Conservation (phyloP, 1,140 invertebrate genomes). For the Panagrolaimus sp. region DNA sequence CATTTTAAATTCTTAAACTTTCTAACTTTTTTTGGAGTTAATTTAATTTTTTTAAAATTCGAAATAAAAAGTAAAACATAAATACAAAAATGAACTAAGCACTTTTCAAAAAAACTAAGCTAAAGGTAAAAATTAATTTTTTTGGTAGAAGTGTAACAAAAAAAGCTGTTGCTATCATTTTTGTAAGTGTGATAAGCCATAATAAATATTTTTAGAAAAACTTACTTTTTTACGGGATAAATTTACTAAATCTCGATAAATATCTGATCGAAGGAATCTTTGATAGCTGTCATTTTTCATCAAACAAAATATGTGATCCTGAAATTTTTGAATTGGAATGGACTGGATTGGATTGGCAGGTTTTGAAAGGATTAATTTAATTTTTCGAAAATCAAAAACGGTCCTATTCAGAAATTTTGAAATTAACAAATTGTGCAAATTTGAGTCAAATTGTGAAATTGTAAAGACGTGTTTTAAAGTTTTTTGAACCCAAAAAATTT, state of each 20-base stretch:
- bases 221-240: conserved; percentile 57
- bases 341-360: background rate
- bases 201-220: conserved; percentile 26
- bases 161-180: conserved; percentile 8
- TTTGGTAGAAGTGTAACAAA: background rate
- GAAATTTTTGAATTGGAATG: conserved; percentile 47
- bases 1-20: background rate
- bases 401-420: no score
- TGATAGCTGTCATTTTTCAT: conserved; percentile 99
- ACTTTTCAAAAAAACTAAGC: background rate
- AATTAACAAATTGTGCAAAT: no score
- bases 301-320: conserved; percentile 96
- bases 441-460: no score
- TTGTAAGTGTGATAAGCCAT: conserved; percentile 11
- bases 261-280: conserved; percentile 90
- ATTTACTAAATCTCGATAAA: conserved; percentile 66
- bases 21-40: background rate
- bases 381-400: no score
- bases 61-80: conserved; percentile 9
- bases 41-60: conserved; percentile 1
- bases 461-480: no score
- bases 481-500: no score
- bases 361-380: no score
- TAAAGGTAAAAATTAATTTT: conserved; percentile 16
- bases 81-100: background rate